Base-by-base conservation (phyloP, 1,140 invertebrate genomes). In the Halesus radiatus region DNA sequence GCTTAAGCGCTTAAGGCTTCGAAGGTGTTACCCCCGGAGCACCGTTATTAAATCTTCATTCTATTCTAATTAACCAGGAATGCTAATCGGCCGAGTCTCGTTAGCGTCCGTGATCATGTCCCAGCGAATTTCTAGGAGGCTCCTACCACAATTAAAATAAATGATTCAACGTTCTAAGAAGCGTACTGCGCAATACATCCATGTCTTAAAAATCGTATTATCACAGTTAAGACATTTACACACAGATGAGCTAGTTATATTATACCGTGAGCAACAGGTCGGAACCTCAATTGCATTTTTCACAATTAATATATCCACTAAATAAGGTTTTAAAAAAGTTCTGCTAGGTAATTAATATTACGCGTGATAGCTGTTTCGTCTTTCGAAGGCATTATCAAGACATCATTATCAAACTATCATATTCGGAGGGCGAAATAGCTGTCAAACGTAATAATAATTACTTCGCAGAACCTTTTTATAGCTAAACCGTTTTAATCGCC, bases 31-130 rank as follows among this genome's bases (percentile, higher is more conserved):
- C 37, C 10, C 37, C 37, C 37, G 37, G 37, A 45, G 37, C 37
- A 45, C 56, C 56, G 56, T 60, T 60, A 60, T 60, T 10, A n/a
- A 22, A 60, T 23, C 56, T 60, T 60, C 18, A 23, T 60, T 60
- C 18, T 60, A 60, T 60, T 60, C 56, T 60, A 60, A 60, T 60
- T 60, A 60, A 60, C n/a, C 18, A 60, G 56, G 23, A 60, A 60
- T 60, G 56, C 20, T 60, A 60, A 60, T 60, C 18, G 18, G 18
- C 8, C 4, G 20, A 18, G 8, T 10, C 56, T 60, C 56, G 56
- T 60, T 60, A 60, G 56, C n/a, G 20, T 20, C 56, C 16, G 56
- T 10, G 23, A 60, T 60, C 56, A 23, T 22, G 10, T 23, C 10
- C 56, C 18, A 5, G 56, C n/a, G 18, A 23, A 60, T 60, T 60